phyloP scores from a whole-genome alignment of 2,888 invertebrate genomes.

The Caenorhabditis panamensis region DNA sequence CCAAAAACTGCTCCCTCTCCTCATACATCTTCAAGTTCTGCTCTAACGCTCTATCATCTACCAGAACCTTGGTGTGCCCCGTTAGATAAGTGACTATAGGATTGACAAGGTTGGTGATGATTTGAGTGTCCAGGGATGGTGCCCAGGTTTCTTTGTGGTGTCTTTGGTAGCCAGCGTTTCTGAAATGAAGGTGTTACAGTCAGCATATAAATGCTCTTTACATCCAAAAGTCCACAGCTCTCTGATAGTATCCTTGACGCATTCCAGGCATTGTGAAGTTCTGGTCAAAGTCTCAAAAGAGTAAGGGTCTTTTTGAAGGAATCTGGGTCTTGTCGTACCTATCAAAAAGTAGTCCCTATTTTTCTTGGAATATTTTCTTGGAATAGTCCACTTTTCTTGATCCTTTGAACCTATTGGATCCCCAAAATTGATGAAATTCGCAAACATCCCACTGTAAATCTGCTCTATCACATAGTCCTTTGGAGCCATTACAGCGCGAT shows the following conservation, averaged over 20 bases:
- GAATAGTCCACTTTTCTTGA: conserved; percentile 59
- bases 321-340: conserved; percentile 30
- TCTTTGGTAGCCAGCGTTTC: conserved; percentile 2
- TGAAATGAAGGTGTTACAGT: conserved; percentile 6
- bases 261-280: conserved; percentile 62
- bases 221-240: conserved; percentile 55
- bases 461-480: conserved; percentile 63
- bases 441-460: conserved; percentile 63
- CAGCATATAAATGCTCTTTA: neutral
- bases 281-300: conserved; percentile 47
- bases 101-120: conserved; percentile 11
- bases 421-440: conserved; percentile 59
- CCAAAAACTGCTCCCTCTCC: conserved; percentile 33
- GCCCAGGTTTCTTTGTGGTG: conserved; percentile 19
- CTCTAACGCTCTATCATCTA: conserved; percentile 12
- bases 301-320: too few species aligned
- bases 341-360: conserved; percentile 56
- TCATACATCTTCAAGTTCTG: conserved; percentile 5
- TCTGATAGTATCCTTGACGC: conserved; percentile 30
- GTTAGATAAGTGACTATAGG: neutral
- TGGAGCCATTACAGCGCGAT: conserved; percentile 40
- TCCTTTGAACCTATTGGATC: conserved; percentile 45
- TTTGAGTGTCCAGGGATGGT: conserved; percentile 30
- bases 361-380: conserved; percentile 32
- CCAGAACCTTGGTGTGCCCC: neutral